Evolutionary conservation across 2,113 vertebrate genomes (phyloP).

Genomic region (Pterophyllum scalare): DNA sequence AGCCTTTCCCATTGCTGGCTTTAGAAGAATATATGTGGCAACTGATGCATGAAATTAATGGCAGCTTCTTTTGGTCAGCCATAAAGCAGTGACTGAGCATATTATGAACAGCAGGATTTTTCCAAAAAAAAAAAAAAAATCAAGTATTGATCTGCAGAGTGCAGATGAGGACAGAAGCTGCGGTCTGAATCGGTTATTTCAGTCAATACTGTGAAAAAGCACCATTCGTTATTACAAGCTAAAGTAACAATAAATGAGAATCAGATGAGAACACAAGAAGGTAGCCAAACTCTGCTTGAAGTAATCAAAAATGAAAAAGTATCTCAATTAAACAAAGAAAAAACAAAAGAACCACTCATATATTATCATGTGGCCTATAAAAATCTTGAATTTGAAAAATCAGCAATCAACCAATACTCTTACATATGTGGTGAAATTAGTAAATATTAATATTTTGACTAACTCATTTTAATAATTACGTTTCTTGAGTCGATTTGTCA

Average conservation of each 20-base stretch:
- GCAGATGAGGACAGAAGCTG: background rate
- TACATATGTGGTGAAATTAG: too few species aligned
- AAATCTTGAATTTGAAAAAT: too few species aligned
- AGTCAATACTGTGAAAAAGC: conserved; percentile 4
- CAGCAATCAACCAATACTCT: too few species aligned
- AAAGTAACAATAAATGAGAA: background rate
- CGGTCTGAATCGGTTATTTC: background rate
- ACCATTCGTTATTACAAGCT: conserved; percentile 4
- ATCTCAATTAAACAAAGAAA: too few species aligned
- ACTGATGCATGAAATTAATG: conserved; percentile 65
- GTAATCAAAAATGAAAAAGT: too few species aligned
- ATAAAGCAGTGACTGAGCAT: background rate
- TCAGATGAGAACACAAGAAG: background rate
- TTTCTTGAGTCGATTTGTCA: too few species aligned
- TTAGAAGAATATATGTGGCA: conserved; percentile 39
- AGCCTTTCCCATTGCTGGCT: conserved; percentile 22
- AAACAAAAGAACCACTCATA: too few species aligned
- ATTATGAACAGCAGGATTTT: background rate
- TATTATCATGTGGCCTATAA: too few species aligned
- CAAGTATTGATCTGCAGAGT: conserved; percentile 17
- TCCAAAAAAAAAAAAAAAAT: background rate
- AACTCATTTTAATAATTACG: too few species aligned
- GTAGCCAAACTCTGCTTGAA: too few species aligned
- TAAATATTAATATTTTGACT: too few species aligned
- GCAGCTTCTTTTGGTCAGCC: conserved; percentile 32